Evolutionary conservation across 2,888 invertebrate species (phyloP), one percentile per base, ranked within the genome.

Genomic region (Polydrusus tereticollis): DNA sequence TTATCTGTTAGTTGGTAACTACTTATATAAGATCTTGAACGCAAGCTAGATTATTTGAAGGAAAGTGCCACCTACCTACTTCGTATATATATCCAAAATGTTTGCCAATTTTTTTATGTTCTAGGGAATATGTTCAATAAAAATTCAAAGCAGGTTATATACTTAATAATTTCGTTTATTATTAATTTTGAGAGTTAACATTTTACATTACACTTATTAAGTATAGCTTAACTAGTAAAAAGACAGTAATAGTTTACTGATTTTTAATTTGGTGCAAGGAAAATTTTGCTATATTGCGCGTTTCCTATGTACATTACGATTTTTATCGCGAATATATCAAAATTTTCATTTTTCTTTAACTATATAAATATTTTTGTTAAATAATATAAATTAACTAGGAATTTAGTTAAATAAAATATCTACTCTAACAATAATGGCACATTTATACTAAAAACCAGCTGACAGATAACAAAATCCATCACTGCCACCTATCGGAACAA

Each of bases 161-260:
- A 79, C 77, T 79, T 80, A 83, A 80, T 82, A 82, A 82, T 84
- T 85, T 84, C 82, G 82, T 85, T 86, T 85, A 85, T 86, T 86
- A 84, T 84, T 83, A 85, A 85, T 86, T 85, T 86, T 84, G 85
- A 85, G 84, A 81, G 80, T 82, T 84, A 85, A 85, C 86, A 86
- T 85, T 65, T 82, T 86, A 86, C 86, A 86, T 85, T 86, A 86
- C 86, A 86, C 86, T 84, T 84, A 81, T 80, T 83, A n/a, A n/a
- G n/a, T n/a, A 81, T 82, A 79, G 80, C 82, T 84, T 84, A 83
- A 79, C 81, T 81, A 82, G 77, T 76, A 76, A 73, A 77, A 77
- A 72, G 66, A 55, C 75, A 70, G 73, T 73, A 75, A 67, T 64
- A 52, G 16, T 52, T 72, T 74, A 77, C 73, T 76, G 75, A 76